phyloP scores from a whole-genome alignment of 2,113 vertebrate species.

The Osmerus eperlanus region DNA sequence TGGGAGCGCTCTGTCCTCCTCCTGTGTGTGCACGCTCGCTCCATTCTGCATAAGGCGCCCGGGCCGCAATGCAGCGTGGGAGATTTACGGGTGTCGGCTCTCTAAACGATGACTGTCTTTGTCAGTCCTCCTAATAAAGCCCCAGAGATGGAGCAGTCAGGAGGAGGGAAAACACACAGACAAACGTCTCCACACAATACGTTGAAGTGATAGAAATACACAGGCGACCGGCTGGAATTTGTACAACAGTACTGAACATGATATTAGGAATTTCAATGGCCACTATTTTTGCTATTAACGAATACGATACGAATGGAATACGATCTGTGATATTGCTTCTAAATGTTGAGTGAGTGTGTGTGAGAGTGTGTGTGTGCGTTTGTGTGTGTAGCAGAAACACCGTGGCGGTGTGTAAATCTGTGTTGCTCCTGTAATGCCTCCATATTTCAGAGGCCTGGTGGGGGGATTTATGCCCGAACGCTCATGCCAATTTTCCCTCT shows the following conservation, averaged over 20 bases:
- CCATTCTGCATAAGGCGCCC: constrained; percentile 86
- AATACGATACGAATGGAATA: no score
- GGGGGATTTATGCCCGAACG: constrained; percentile 65
- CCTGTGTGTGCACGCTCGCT: constrained; percentile 44
- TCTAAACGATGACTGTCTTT: constrained; percentile 91
- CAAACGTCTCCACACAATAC: not conserved
- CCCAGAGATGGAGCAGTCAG: constrained; percentile 61
- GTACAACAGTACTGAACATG: no score
- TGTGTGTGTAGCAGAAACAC: constrained; percentile 41
- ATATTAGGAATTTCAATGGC: no score
- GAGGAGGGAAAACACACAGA: constrained; percentile 20
- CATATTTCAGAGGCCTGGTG: constrained; percentile 68
- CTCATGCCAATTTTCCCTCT: constrained; percentile 68
- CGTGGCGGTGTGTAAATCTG: constrained; percentile 66
- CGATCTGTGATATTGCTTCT: no score
- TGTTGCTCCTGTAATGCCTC: constrained; percentile 64
- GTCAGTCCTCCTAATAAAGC: constrained; percentile 92
- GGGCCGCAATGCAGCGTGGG: constrained; percentile 82
- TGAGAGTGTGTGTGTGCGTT: not conserved
- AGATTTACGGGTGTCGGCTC: constrained; percentile 87
- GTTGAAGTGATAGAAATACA: no score
- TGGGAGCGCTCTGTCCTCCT: constrained; percentile 74
- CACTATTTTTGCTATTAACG: no score
- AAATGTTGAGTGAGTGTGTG: not conserved
- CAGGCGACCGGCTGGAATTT: no score